Base-by-base conservation (phyloP, 2,888 invertebrate species). In the Sycophila texana region DNA sequence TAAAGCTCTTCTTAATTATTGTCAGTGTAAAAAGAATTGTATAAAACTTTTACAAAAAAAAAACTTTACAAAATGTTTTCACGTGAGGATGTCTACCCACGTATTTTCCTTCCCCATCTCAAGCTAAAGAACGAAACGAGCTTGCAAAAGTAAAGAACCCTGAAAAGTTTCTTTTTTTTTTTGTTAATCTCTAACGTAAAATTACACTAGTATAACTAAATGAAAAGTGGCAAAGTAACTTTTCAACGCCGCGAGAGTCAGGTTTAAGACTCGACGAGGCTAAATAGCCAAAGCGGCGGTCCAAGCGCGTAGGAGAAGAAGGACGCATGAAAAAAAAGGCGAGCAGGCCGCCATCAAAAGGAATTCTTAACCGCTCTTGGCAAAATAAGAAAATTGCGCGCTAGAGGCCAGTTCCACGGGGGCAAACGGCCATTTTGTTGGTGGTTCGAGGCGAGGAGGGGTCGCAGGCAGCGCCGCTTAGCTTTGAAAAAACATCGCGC, bases 351-450 rank as follows among this genome's bases (percentile, higher is more conserved):
- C 10, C 68, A 30, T 73, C 72, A 63, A 73, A 73, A 20, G 63
- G 13, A 49, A 63, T 26, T 10, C n/a, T 49, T 77, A 49, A 65
- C 12, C 20, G 53, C 39, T 63, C 30, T 66, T 57, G 49, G 49
- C 58, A 79, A 74, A 65, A 26, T 63, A 68, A 61, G 51, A 79
- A 74, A 63, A 70, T 68, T 53, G 49, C 30, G 26, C 30, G 67
- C 57, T 1, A 53, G 18, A 12, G n/a, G 47, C 18, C 47, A 14
- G 10, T 20, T 39, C 16, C 51, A 30, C 16, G 60, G 2, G 26
- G 39, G 13, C 5, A 55, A n/a, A n/a, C 70, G 57, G 74, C 68
- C 70, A 79, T 74, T 79, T 79, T 79, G 73, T 63, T 70, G 74
- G 63, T 16, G 30, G 65, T 76, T 63, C 14, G 39, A 14, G 47